A percentile compares a stretch with the other conserved stretches of the same genome.
Evolutionary conservation across 1,140 invertebrate species (phyloP).

Genomic region (Papilio xuthus): DNA sequence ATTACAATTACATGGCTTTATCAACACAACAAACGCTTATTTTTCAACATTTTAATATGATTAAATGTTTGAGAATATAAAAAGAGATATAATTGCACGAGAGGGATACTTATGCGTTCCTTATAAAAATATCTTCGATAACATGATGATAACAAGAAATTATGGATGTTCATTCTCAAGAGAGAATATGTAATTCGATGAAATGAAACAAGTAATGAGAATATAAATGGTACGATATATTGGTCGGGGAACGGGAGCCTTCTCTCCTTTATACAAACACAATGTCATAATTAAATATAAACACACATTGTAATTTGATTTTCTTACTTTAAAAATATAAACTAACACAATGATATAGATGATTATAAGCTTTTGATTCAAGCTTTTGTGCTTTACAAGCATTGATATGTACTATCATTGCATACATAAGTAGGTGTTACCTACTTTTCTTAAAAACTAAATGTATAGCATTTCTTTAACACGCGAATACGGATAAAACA

Average conservation of each 20-base stretch:
- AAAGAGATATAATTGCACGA: not conserved
- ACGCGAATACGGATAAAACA: slow-evolving; percentile 1
- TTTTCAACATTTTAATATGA: not conserved
- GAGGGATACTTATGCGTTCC: slow-evolving; percentile 38
- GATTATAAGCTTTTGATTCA: not conserved
- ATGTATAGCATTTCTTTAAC: not conserved
- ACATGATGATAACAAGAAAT: slow-evolving; percentile 61
- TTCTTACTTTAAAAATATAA: not conserved
- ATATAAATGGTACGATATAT: slow-evolving; percentile 73
- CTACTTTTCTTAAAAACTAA: not conserved
- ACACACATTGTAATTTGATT: not conserved
- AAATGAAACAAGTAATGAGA: slow-evolving; percentile 76
- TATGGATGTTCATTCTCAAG: slow-evolving; percentile 59
- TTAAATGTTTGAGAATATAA: not conserved
- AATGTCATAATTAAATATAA: slow-evolving; percentile 4
- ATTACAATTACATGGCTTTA: not conserved
- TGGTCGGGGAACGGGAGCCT: slow-evolving; percentile 60
- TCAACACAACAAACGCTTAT: not conserved
- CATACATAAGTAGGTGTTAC: not conserved
- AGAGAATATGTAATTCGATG: slow-evolving; percentile 67
- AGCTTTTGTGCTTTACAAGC: too few species aligned
- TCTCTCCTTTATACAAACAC: slow-evolving; percentile 33
- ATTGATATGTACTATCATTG: not conserved
- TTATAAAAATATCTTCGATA: slow-evolving; percentile 58
- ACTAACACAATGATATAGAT: not conserved